Percentiles rank a stretch among this genome's conserved stretches.
Evolutionary conservation across 2,797 vertebrate genomes (phyloP).

Genomic region (Smutsia gigantea): DNA sequence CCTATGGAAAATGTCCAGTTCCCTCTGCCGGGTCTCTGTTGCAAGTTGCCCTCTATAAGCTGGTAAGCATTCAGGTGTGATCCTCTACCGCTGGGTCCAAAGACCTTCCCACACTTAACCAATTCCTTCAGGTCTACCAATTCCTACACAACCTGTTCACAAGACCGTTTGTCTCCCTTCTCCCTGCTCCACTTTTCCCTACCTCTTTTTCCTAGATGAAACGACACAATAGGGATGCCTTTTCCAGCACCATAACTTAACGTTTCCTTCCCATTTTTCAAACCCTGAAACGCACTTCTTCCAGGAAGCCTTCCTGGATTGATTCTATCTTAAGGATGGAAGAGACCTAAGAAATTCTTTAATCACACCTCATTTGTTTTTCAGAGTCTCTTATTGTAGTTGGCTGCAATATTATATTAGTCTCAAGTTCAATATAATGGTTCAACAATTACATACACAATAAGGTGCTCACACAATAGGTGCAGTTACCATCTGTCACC

Average conservation of each 20-base stretch:
- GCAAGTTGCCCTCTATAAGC: not conserved
- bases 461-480: too few relatives aligned
- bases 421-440: too few relatives aligned
- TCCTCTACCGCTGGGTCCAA: not conserved
- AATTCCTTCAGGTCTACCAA: not conserved
- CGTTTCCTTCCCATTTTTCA: not conserved
- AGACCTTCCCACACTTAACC: not conserved
- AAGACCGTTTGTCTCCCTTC: not conserved
- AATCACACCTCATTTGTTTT: not conserved
- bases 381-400: too few relatives aligned
- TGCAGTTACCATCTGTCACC: too few relatives aligned
- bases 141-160: not conserved
- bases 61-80: not conserved
- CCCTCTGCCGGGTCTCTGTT: not conserved
- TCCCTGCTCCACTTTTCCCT: not conserved
- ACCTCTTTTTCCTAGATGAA: not conserved
- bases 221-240: not conserved
- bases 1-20: not conserved
- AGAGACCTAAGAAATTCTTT: not conserved
- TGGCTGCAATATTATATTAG: too few relatives aligned
- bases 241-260: not conserved
- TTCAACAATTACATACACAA: too few relatives aligned
- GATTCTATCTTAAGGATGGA: not conserved
- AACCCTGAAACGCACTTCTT: not conserved
- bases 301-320: constrained; percentile 9